A percentile compares a stretch with the other conserved stretches of the same genome.
Conservation (phyloP, 2,888 invertebrate species). For the Drosophila borborema region DNA sequence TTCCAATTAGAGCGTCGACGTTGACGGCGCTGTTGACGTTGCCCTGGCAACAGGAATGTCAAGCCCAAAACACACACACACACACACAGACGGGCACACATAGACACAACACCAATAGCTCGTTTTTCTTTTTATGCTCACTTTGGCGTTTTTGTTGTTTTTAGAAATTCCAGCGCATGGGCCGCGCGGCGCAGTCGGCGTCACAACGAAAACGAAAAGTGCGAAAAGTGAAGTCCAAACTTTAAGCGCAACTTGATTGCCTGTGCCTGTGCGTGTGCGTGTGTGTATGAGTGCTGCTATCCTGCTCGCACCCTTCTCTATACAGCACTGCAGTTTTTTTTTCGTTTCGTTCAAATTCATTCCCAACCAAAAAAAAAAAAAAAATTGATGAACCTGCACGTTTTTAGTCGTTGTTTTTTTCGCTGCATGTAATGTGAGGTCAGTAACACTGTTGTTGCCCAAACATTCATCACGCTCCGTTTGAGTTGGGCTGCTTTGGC, state of each 20-base stretch:
- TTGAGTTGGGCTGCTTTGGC: slow-evolving; percentile 37
- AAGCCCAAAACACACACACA: slow-evolving; percentile 32
- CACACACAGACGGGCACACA: background rate
- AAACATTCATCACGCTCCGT: slow-evolving; percentile 76
- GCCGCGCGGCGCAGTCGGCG: slow-evolving; percentile 28
- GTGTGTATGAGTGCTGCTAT: slow-evolving; percentile 5
- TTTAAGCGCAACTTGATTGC: slow-evolving; percentile 40
- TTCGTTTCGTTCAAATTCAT: slow-evolving; percentile 25
- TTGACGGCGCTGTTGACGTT: slow-evolving; percentile 36
- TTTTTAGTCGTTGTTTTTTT: slow-evolving; percentile 43
- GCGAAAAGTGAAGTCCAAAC: slow-evolving; percentile 77
- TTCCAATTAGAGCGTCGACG: slow-evolving; percentile 61
- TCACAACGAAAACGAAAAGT: slow-evolving; percentile 77
- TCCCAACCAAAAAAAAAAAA: slow-evolving; percentile 32
- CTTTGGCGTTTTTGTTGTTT: slow-evolving; percentile 31
- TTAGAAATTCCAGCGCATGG: slow-evolving; percentile 63
- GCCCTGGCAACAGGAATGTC: slow-evolving; percentile 72
- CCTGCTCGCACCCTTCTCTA: background rate
- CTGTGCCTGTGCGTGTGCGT: background rate
- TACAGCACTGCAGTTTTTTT: slow-evolving; percentile 12
- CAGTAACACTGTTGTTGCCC: slow-evolving; percentile 74
- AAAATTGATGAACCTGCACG: slow-evolving; percentile 67
- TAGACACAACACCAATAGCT: slow-evolving; percentile 10
- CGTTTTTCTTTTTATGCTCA: slow-evolving; percentile 11
- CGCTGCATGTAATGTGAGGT: slow-evolving; percentile 75